These are phyloP conservation scores for Crotalus horridus DNA, from an alignment of 2,113 vertebrate genomes.

Conservation along the genomic window DNA sequence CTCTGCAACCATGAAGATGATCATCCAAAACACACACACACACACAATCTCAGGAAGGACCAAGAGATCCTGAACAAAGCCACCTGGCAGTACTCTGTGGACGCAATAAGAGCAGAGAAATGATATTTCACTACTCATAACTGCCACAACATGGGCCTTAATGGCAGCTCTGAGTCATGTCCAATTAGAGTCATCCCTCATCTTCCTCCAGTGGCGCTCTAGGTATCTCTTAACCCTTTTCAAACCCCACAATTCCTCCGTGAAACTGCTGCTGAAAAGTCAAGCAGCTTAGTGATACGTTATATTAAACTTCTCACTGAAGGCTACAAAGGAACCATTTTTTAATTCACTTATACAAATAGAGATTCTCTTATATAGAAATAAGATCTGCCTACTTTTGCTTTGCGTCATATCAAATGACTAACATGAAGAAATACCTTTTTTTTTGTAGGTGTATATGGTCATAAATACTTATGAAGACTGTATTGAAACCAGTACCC, in stretches of 20 bases:
- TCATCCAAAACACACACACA: no score
- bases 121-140: no score
- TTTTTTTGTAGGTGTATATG: not conserved
- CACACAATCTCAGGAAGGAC: no score
- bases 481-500: not conserved
- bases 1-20: no score
- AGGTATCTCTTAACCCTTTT: not conserved
- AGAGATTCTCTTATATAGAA: conserved; percentile 12
- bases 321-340: not conserved
- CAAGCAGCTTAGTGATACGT: not conserved
- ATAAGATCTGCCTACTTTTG: not conserved
- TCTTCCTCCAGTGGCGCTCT: not conserved
- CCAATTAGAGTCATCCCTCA: no score
- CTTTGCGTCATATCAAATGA: not conserved
- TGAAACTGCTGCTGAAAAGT: not conserved
- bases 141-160: no score
- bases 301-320: conserved; percentile 2
- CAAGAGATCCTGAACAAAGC: no score
- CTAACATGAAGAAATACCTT: not conserved
- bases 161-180: no score
- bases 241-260: not conserved
- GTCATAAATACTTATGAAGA: not conserved
- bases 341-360: conserved; percentile 12
- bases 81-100: no score
- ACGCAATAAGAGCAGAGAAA: no score